Base-by-base conservation (phyloP, 2,113 vertebrate species). In the Reinhardtius hippoglossoides region DNA sequence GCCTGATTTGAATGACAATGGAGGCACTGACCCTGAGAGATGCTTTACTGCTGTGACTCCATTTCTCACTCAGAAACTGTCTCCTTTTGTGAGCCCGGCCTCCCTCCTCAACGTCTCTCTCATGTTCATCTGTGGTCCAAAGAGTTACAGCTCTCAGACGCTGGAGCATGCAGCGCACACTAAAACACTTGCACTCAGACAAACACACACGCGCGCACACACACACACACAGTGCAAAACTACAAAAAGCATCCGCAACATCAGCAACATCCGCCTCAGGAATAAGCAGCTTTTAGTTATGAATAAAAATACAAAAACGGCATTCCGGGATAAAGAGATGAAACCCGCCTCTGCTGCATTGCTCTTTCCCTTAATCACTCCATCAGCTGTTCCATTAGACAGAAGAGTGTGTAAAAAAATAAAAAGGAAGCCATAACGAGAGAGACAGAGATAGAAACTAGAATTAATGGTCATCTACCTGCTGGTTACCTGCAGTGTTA, bases 1-100 rank as follows among this genome's bases (percentile, higher is more conserved):
- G 31, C 46, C 46, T 12, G 46, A 88, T 92, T 91, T 90, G 78
- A 91, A 92, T 92, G 77, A 90, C 88, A 91, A 92, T 83, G 77
- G 82, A 87, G 55, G 67, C 81, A 73, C 72, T 87, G 91, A 92
- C 90, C 88, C 88, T 78, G 80, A 86, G 85, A 90, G 81, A 78
- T 76, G 81, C 75, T 78, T 86, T 76, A 86, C 77, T 66, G 78
- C 83, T 74, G 78, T 72, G 74, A 83, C 85, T 74, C 65, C 78
- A 74, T 90, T 77, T 83, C 69, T 70, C 76, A 56, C 71, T 57
- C 76, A 69, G 59, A 80, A 80, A 67, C 42, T n/a, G 48, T 42
- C 59, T 84, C 63, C 76, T 75, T 74, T 65, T 72, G 66, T 67
- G 61, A 80, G 69, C 42, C 56, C 8, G 48, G 20, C 69, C 57